Base-by-base conservation (phyloP, 1,140 invertebrate genomes). In the Dendroctonus valens region DNA sequence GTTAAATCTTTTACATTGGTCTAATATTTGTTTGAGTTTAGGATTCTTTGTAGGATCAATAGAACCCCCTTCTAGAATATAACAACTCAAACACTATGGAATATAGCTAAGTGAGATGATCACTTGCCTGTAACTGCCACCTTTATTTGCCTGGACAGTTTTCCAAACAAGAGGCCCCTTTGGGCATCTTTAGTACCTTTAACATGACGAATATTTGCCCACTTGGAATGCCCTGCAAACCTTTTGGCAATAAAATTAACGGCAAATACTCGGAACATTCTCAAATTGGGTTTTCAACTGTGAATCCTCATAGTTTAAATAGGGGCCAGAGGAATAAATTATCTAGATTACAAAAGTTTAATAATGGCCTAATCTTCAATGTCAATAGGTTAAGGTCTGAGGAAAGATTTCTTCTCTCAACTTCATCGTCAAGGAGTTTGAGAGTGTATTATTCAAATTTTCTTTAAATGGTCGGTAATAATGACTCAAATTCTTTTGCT, bases 201-300 rank as follows among this genome's bases (percentile, higher is more conserved):
- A 2, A 76, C 84, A 62, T 89, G 87, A 65, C 79, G 83, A 12
- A 90, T 89, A 76, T 91, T 91, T 40, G 83, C 79, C 89, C 89
- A 91, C 79, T 91, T 91, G 37, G 84, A 86, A 73, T 91, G 89
- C 0, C 89, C 89, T 9, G 87, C 87, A 58, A 55, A 49, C 41
- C 70, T 66, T 63, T 70, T 68, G 7, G 39, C n/a, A 40, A 55
- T n/a, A 39, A 41, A 51, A 15, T 51, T 51, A 15, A 26, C 26
- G 26, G 26, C 26, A 26, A 26, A 26, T 26, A 26, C 26, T 26
- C 26, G 26, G 26, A 26, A 3, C 26, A 26, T 26, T 26, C 26
- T 26, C 26, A 26, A 26, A 26, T 26, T 26, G 26, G 26, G 26
- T 26, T 1, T 26, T 14, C 8, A 8, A 26, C 14, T 51, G 7